These are phyloP conservation scores for Melanostoma mellinum DNA, from an alignment of 2,888 invertebrate species.

Conservation along the genomic window DNA sequence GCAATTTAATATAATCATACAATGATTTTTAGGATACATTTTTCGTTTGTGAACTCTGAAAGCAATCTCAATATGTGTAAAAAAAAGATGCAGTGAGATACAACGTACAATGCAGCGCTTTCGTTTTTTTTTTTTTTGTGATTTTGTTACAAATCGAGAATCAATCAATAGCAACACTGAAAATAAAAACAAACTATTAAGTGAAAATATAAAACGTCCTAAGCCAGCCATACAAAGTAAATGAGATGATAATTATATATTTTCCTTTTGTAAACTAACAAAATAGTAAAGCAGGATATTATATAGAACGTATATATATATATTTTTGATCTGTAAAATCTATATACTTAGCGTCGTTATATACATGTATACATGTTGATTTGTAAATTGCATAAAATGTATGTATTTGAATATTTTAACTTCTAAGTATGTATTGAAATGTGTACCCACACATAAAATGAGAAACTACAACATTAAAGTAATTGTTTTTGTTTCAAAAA, in stretches of 20 bases:
- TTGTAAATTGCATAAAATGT: slow-evolving; percentile 69
- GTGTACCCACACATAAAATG: slow-evolving; percentile 21
- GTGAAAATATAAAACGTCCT: slow-evolving; percentile 65
- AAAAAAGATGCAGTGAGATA: slow-evolving; percentile 15
- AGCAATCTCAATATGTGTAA: slow-evolving; percentile 15
- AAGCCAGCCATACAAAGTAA: slow-evolving; percentile 66
- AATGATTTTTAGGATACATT: slow-evolving; percentile 24
- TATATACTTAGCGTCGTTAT: slow-evolving; percentile 56
- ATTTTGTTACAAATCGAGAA: slow-evolving; percentile 11
- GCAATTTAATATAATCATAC: slow-evolving; percentile 8
- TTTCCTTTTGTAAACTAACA: slow-evolving; percentile 59
- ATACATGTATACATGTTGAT: slow-evolving; percentile 68
- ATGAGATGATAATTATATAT: slow-evolving; percentile 55
- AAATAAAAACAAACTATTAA: slow-evolving; percentile 32
- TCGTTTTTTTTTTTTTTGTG: slow-evolving; percentile 32
- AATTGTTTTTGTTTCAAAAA: slow-evolving; percentile 73
- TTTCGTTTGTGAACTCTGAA: slow-evolving; percentile 36
- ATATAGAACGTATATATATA: slow-evolving; percentile 13
- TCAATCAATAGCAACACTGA: slow-evolving; percentile 14
- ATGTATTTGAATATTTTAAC: slow-evolving; percentile 59
- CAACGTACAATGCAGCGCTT: slow-evolving; percentile 64
- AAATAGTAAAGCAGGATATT: slow-evolving; percentile 40
- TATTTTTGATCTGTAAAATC: slow-evolving; percentile 71
- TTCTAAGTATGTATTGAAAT: not conserved
- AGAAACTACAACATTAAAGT: slow-evolving; percentile 61